phyloP scores from a whole-genome alignment of 2,888 invertebrate species.

The Criorhina ranunculi region DNA sequence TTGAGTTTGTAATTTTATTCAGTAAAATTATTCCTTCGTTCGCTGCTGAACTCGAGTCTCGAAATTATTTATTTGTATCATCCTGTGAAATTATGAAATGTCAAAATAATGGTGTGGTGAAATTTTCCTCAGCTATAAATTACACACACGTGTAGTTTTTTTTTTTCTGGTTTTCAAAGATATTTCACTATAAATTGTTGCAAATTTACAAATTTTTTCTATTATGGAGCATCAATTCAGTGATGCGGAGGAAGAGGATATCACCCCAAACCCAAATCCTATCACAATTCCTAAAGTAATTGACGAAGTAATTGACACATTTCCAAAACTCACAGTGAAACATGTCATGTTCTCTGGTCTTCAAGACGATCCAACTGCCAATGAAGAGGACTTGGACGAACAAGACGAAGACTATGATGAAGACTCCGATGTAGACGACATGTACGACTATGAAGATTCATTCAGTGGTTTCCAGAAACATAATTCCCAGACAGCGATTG shows the following conservation, averaged over 20 bases:
- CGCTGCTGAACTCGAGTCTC: too few relatives aligned
- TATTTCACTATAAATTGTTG: not conserved
- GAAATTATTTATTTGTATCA: not conserved
- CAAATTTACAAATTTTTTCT: not conserved
- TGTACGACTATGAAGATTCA: slow-evolving; percentile 82
- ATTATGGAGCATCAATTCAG: slow-evolving; percentile 82
- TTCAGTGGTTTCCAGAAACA: slow-evolving; percentile 82
- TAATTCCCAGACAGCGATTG: slow-evolving; percentile 77
- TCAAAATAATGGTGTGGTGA: slow-evolving; percentile 10
- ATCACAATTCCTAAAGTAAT: not conserved
- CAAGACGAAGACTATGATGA: slow-evolving; percentile 78
- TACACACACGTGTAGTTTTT: slow-evolving; percentile 53
- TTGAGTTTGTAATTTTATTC: too few relatives aligned
- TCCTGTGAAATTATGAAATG: slow-evolving; percentile 11
- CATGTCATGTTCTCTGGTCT: slow-evolving; percentile 80
- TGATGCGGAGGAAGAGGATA: slow-evolving; percentile 83
- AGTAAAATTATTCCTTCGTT: too few relatives aligned
- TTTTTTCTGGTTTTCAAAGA: not conserved
- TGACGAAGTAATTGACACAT: slow-evolving; percentile 77
- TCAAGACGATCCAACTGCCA: slow-evolving; percentile 53
- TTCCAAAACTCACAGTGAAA: slow-evolving; percentile 80
- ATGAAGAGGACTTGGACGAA: slow-evolving; percentile 61
- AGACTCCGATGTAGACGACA: slow-evolving; percentile 78
- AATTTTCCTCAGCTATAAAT: not conserved
- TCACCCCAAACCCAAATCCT: not conserved